Evolutionary conservation across 2,113 vertebrate genomes (phyloP).

Genomic region (Triplophysa rosa): DNA sequence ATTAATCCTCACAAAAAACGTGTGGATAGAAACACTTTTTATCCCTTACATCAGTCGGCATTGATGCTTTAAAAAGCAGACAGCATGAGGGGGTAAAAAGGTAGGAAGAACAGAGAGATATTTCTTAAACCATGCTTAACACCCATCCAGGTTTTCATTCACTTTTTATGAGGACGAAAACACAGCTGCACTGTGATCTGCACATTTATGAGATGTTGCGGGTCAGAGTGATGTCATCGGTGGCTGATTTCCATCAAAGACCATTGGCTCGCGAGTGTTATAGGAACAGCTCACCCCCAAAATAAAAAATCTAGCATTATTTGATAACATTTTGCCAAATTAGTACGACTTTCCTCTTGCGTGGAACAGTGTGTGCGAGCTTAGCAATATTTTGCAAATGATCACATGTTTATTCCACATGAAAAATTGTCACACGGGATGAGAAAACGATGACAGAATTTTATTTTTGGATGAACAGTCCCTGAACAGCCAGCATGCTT

Average conservation of each 20-base stretch:
- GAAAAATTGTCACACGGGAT: not conserved
- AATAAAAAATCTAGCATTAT: not conserved
- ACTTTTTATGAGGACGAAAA: constrained; percentile 65
- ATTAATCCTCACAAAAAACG: constrained; percentile 70
- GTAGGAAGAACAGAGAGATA: constrained; percentile 21
- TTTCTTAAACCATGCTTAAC: constrained; percentile 72
- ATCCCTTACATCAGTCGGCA: constrained; percentile 75
- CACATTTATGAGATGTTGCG: constrained; percentile 59
- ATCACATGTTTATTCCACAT: too few relatives aligned
- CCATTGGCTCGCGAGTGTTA: not conserved
- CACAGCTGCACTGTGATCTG: constrained; percentile 61
- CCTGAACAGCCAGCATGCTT: not conserved
- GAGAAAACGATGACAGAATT: not conserved
- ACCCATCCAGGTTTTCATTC: constrained; percentile 71
- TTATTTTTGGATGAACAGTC: not conserved
- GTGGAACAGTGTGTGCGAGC: too few relatives aligned
- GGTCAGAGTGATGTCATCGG: constrained; percentile 62
- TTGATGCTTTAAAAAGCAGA: constrained; percentile 76
- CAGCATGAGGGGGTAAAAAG: constrained; percentile 62
- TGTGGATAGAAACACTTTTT: constrained; percentile 71
- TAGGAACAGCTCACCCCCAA: not conserved
- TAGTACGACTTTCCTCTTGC: not conserved
- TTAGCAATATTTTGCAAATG: too few relatives aligned
- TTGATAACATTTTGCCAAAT: not conserved
- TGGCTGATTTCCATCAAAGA: constrained; percentile 29